These are phyloP conservation scores for Danio albolineatus DNA, from an alignment of 2,797 vertebrate species.

Conservation along the genomic window DNA sequence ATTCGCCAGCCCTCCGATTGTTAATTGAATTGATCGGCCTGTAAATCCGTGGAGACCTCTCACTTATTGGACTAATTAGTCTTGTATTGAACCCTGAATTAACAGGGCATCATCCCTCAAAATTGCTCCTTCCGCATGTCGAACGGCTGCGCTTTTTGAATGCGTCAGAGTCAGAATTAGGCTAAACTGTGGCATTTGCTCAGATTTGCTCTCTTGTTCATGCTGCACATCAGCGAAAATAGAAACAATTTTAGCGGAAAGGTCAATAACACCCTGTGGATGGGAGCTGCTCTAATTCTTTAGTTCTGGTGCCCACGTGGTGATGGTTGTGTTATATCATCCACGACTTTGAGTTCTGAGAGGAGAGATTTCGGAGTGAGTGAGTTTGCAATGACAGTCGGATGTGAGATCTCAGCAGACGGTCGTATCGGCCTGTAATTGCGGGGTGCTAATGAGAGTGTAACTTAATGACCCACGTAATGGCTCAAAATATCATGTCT, in stretches of 20 bases:
- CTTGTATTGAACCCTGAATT: constrained; percentile 60
- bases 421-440: constrained; percentile 22
- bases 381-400: constrained; percentile 37
- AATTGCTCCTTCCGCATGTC: constrained; percentile 32
- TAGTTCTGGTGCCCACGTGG: constrained; percentile 42
- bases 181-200: constrained; percentile 43
- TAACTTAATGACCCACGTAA: constrained; percentile 51
- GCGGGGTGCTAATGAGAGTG: constrained; percentile 32
- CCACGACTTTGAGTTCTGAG: constrained; percentile 19
- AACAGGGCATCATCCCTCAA: constrained; percentile 49
- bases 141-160: constrained; percentile 1
- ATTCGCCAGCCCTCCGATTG: constrained; percentile 38
- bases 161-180: constrained; percentile 46
- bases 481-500: constrained; percentile 44
- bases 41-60: constrained; percentile 54
- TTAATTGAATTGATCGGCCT: constrained; percentile 60
- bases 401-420: constrained; percentile 40
- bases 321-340: constrained; percentile 47
- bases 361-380: constrained; percentile 27
- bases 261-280: constrained; percentile 53
- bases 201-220: constrained; percentile 40
- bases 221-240: constrained; percentile 36
- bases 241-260: constrained; percentile 49
- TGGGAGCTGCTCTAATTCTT: constrained; percentile 46
- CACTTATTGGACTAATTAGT: constrained; percentile 61